Evolutionary conservation across 2,797 vertebrate genomes (phyloP).

Genomic region (Sardinella longiceps): DNA sequence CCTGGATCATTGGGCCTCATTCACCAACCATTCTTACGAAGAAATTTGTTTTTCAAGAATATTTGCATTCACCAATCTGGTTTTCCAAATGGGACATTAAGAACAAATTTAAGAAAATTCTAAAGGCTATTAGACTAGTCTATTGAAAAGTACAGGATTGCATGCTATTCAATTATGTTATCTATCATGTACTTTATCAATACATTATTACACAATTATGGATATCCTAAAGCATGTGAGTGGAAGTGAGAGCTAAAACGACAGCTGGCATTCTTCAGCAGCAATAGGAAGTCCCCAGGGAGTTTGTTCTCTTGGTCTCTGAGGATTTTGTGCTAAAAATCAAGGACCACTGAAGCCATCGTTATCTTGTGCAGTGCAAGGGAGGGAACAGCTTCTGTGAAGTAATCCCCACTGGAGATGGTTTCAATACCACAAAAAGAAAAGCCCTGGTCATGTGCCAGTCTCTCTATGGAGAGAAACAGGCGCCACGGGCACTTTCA

Average conservation of each 20-base stretch:
- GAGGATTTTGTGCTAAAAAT: not conserved
- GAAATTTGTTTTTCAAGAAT: too few relatives aligned
- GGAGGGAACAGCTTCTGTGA: slow-evolving; percentile 35
- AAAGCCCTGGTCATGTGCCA: slow-evolving; percentile 41
- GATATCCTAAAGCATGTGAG: not conserved
- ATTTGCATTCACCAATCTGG: too few relatives aligned
- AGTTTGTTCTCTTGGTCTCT: not conserved
- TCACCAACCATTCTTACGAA: too few relatives aligned
- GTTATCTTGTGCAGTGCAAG: slow-evolving; percentile 28
- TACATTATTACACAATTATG: not conserved
- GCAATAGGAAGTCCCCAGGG: not conserved
- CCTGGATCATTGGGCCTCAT: too few relatives aligned
- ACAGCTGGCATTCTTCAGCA: not conserved
- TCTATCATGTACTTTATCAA: not conserved
- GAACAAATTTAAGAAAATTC: too few relatives aligned
- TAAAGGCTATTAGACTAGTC: too few relatives aligned
- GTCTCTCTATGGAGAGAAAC: slow-evolving; percentile 27
- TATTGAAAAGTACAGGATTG: too few relatives aligned
- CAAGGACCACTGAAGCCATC: not conserved
- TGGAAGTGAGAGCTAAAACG: not conserved
- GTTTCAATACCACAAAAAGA: slow-evolving; percentile 35
- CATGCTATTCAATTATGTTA: not conserved
- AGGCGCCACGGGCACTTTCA: slow-evolving; percentile 39
- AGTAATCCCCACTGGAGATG: slow-evolving; percentile 49
- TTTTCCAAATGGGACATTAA: too few relatives aligned